Evolutionary conservation across 1,140 invertebrate genomes (phyloP).

Genomic region (Pseudomyrmex sp.): DNA sequence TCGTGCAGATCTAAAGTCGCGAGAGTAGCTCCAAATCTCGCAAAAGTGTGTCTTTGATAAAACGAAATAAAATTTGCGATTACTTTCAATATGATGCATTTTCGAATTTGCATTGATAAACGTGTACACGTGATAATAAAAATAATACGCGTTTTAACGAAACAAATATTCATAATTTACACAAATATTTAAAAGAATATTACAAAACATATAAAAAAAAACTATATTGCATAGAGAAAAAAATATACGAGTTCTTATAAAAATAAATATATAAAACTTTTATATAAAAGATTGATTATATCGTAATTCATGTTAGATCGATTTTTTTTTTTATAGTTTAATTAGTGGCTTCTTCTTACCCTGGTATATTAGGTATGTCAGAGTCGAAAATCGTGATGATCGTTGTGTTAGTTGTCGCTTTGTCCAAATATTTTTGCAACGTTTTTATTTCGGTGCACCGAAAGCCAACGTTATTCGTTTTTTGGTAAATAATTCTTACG

Average conservation of each 20-base stretch:
- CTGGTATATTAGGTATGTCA: constrained; percentile 50
- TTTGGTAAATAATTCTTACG: not conserved
- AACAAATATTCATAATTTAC: constrained; percentile 19
- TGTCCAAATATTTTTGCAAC: constrained; percentile 34
- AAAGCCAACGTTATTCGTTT: not conserved
- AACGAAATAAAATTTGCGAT: not conserved
- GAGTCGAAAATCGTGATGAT: constrained; percentile 66
- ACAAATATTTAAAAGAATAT: too few relatives aligned
- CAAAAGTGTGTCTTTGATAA: constrained; percentile 72
- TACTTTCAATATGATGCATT: not conserved
- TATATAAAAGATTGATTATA: not conserved
- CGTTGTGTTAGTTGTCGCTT: constrained; percentile 47
- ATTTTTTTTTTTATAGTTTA: not conserved
- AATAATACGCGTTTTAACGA: not conserved
- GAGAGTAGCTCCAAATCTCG: constrained; percentile 69
- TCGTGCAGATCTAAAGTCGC: constrained; percentile 73
- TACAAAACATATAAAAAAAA: not conserved
- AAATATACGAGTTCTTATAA: not conserved
- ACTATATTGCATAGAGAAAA: not conserved
- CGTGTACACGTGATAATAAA: not conserved
- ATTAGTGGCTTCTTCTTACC: constrained; percentile 52
- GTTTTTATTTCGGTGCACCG: constrained; percentile 56
- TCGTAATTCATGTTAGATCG: not conserved
- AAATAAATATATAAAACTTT: not conserved
- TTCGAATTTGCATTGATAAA: not conserved